Evolutionary conservation across 2,888 invertebrate species (phyloP), one percentile per base, ranked within the genome.

Genomic region (Tachystola acroxantha): DNA sequence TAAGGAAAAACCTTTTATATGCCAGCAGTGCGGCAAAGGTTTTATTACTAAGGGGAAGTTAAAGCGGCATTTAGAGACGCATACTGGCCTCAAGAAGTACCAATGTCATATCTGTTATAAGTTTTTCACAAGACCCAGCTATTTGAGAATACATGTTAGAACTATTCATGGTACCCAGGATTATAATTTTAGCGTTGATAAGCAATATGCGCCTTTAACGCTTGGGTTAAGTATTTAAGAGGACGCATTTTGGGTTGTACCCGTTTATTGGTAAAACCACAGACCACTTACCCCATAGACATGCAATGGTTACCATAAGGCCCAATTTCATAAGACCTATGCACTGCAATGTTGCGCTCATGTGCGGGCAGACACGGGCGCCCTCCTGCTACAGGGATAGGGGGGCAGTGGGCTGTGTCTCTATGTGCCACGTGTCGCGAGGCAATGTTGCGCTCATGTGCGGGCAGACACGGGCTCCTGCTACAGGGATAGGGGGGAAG

Each of bases 41-140:
- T 86, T 86, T 24, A 86, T 86, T 0, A 86, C 85, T 0, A 67
- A 75, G 6, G 85, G 85, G 0, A 86, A 86, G 12, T 34, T 86
- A 0, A 85, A 85, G n/a, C 39, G 85, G 0, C 85, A 86, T 9
- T 10, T 82, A 3, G 85, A 85, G 30, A 81, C 85, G 0, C 85
- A 86, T 7, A 64, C 77, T 0, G 85, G 85, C 0, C 32, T 84
- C 1, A 85, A 85, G 33, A 85, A 85, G 22, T 81, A 77, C 37
- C 85, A 85, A 34, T 85, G 85, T 44, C 84, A 86, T 29, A 73
- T 86, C 0, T 86, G 85, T n/a, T 81, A 75, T 19, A 86, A 86
- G 34, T 85, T 75, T 42, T 86, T 86, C 45, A 85, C 85, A 0
- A 43, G 85, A 3, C 81, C 84, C 0, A 79, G 79, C 24, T 86